These are phyloP conservation scores for Rhombomys opimus DNA, from an alignment of 2,113 vertebrate genomes.

Conservation along the genomic window DNA sequence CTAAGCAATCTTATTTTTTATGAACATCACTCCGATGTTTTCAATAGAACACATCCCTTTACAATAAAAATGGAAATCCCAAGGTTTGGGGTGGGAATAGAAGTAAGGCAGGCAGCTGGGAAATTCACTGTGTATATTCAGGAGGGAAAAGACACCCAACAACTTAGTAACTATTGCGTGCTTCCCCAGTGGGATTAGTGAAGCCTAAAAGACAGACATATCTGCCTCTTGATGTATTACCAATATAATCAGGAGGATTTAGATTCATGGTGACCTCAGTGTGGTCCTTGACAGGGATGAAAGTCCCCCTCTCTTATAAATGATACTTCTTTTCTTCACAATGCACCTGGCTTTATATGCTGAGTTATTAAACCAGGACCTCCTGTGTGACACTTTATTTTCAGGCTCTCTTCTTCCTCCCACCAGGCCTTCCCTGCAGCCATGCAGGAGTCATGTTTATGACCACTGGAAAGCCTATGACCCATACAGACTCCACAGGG, in stretches of 20 bases:
- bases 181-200: not conserved
- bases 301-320: conserved; percentile 31
- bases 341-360: not conserved
- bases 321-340: not conserved
- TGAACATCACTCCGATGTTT: conserved; percentile 37
- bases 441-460: not conserved
- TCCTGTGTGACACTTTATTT: not conserved
- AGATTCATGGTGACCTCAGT: conserved; percentile 35
- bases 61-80: conserved; percentile 54
- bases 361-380: not conserved
- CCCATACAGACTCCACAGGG: not conserved
- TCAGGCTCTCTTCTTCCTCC: not conserved
- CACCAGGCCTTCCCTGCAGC: not conserved
- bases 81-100: not conserved
- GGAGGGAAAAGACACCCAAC: too few species aligned
- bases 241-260: conserved; percentile 16
- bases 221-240: not conserved
- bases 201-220: not conserved
- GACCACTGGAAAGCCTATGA: not conserved
- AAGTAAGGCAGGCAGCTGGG: not conserved
- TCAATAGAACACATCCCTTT: conserved; percentile 39
- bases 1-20: conserved; percentile 21
- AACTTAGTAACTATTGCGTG: not conserved
- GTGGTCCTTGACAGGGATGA: not conserved
- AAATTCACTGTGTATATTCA: not conserved